These are phyloP conservation scores for Cossypha niveicapilla DNA, from an alignment of 2,797 vertebrate genomes.

Conservation along the genomic window DNA sequence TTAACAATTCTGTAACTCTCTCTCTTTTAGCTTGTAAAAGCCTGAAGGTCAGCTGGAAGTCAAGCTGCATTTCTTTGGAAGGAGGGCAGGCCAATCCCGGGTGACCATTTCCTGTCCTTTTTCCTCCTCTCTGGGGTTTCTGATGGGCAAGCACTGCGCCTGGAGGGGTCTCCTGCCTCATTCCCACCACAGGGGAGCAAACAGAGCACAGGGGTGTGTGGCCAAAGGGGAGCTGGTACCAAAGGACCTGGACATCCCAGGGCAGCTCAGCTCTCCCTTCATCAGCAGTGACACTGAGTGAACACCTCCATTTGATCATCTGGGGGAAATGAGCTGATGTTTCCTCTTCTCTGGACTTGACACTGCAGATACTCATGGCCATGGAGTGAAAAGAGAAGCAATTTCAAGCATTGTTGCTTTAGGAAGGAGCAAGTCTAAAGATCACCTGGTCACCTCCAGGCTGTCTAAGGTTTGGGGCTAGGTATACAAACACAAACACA, in stretches of 20 bases:
- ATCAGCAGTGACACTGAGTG: neutral
- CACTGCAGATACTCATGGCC: neutral
- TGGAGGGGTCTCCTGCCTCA: neutral
- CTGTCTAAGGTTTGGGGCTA: neutral
- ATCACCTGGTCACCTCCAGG: neutral
- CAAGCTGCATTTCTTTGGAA: constrained; percentile 28
- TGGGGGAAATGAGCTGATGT: neutral
- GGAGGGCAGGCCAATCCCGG: neutral
- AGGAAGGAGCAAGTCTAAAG: neutral
- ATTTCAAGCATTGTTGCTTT: neutral
- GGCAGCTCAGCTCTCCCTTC: neutral
- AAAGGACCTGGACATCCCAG: neutral
- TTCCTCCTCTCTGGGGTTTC: neutral
- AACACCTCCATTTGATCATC: neutral
- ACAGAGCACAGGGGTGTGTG: accelerated
- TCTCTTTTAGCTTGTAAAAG: constrained; percentile 49
- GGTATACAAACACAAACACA: neutral
- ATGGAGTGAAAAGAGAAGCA: neutral
- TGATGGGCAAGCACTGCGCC: neutral
- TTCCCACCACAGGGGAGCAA: neutral
- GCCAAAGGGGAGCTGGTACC: neutral
- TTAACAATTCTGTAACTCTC: constrained; percentile 67
- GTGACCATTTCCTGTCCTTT: neutral
- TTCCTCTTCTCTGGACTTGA: neutral
- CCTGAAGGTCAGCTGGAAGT: constrained; percentile 61